Base-by-base conservation (phyloP, 2,113 vertebrate genomes). In the Myrmecophaga tridactyla region DNA sequence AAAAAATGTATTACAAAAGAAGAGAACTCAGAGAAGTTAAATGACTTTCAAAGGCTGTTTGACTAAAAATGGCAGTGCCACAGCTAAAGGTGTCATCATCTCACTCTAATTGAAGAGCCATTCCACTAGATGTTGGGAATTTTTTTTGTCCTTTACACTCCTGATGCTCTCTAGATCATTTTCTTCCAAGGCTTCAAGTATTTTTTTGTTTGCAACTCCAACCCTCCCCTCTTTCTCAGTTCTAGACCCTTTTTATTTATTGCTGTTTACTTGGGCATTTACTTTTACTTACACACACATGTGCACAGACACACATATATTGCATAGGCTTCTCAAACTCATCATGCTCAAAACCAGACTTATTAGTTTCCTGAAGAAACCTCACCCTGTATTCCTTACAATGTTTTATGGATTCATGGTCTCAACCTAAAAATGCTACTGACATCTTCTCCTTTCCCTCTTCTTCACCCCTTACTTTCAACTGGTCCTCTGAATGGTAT, bases 271-370 rank as follows among this genome's bases (percentile, higher is more conserved):
- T n/a, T 65, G 21, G 31, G 14, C 23, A 29, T 27, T n/a, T n/a
- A 6, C 70, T 43, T 75, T 76, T 2, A 14, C 8, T 58, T 14
- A n/a, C n/a, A n/a, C n/a, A n/a, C n/a, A n/a, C n/a, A n/a, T n/a
- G n/a, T n/a, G n/a, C n/a, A n/a, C n/a, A n/a, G n/a, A n/a, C n/a
- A 21, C 4, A 23, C 14, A 3, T 87, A 14, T 1, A 3, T 56
- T 62, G 10, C n/a, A 23, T 12, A 60, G 53, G 21, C 20, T 58
- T 46, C 46, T 39, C 20, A n/a, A 70, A 76, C 39, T 48, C 48
- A 46, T 29, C 7, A n/a, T 3, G 12, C 25, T 51, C 56, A 1
- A 53, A 15, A 25, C 13, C 36, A 41, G 20, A 88, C n/a, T 17
- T 12, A 18, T 73, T 29, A 67, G 23, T 72, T 41, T 65, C 36